These are phyloP conservation scores for Xiphias gladius DNA, from an alignment of 2,113 vertebrate species.

Conservation along the genomic window DNA sequence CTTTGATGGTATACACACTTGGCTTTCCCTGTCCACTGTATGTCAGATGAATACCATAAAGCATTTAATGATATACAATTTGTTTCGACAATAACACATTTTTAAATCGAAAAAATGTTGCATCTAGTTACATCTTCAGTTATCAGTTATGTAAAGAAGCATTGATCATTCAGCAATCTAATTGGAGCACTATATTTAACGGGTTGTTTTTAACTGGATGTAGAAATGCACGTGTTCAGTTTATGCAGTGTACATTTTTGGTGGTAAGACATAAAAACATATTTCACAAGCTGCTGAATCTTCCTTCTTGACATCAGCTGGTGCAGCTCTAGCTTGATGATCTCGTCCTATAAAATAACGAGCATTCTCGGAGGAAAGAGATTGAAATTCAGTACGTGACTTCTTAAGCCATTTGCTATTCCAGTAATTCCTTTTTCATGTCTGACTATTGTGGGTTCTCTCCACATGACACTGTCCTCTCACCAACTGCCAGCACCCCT, in stretches of 20 bases:
- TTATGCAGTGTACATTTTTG: neutral
- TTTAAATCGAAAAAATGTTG: no score
- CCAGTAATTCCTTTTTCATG: constrained; percentile 47
- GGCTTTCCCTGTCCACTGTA: no score
- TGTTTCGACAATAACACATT: no score
- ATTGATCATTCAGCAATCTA: no score
- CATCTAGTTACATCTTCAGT: no score
- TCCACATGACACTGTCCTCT: constrained; percentile 8
- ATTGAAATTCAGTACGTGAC: constrained; percentile 30
- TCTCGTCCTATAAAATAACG: constrained; percentile 25
- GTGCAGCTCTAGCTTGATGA: neutral
- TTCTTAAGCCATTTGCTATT: constrained; percentile 67
- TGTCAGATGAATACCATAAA: no score
- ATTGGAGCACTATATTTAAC: no score
- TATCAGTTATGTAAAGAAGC: no score
- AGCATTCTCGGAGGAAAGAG: constrained; percentile 9
- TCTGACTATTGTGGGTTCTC: constrained; percentile 39
- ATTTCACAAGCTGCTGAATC: constrained; percentile 16
- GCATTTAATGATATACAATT: no score
- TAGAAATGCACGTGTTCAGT: no score
- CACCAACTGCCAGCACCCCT: constrained; percentile 59
- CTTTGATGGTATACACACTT: no score
- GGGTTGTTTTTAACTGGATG: no score
- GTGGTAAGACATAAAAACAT: neutral
- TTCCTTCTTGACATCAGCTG: constrained; percentile 30